Base-by-base conservation (phyloP, 2,888 invertebrate species). In the Fragum fragum region DNA sequence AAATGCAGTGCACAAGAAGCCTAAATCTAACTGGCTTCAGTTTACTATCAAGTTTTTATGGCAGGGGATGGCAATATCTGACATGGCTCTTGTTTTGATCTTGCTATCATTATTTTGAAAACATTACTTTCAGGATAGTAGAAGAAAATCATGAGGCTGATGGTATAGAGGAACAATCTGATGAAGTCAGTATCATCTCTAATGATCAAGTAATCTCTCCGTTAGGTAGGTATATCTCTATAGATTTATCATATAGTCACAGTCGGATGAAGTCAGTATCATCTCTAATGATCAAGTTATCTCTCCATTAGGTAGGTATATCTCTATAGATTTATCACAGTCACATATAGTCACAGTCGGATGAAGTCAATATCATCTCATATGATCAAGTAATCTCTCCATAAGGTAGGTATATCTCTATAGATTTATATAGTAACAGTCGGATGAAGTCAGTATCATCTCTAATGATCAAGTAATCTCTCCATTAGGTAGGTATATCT, bases 181-280 rank as follows among this genome's bases (percentile, higher is more conserved):
- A 66, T 66, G 66, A 66, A 21, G 66, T 66, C n/a, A 66, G 18
- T 5, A 63, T 63, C 63, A 36, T 63, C 14, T 32, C 63, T 5
- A 63, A 63, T n/a, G 63, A 63, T 63, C 63, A 63, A 32, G 29
- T 63, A 6, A 63, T 63, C 32, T 63, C 63, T 32, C 63, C 63
- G 1, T n/a, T 63, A n/a, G 63, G 63, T 63, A 63, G 3, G 63
- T 32, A 16, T 32, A 16, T 28, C 6, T 23, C 26, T 28, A 59
- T 59, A 6, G 14, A 6, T 6, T 59, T 6, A 36, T 6, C 32
- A 36, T 36, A 36, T 3, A 36, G 32, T 36, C 3, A 36, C 5
- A 36, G 23, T 36, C 39, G 9, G 66, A 66, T 66, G 66, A 66
- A 21, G 66, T 66, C 6, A 66, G 21, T 7, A 66, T 66, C 66